phyloP scores from a whole-genome alignment of 2,888 invertebrate species.

The Trissolcus japonicus region DNA sequence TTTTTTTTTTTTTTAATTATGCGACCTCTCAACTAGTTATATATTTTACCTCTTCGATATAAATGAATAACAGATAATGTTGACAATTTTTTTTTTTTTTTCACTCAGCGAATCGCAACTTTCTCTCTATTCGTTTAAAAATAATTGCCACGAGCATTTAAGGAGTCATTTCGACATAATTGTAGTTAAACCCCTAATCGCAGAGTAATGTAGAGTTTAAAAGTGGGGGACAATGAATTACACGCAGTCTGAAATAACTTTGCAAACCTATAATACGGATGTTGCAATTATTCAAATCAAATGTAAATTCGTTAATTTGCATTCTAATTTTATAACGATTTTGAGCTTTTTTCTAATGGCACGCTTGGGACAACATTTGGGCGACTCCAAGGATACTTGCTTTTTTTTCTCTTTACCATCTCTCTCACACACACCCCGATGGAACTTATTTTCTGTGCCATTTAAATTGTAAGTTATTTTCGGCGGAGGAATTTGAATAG shows the following conservation, averaged over 20 bases:
- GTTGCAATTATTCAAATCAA: slow-evolving; percentile 34
- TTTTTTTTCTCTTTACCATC: background rate
- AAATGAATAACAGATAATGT: background rate
- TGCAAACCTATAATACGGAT: slow-evolving; percentile 22
- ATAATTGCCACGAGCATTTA: slow-evolving; percentile 28
- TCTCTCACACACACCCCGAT: too few relatives aligned
- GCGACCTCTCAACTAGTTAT: slow-evolving; percentile 21
- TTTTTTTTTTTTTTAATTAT: slow-evolving; percentile 25
- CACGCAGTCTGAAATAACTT: slow-evolving; percentile 34
- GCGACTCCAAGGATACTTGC: background rate
- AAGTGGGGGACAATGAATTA: slow-evolving; percentile 36
- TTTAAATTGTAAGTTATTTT: slow-evolving; percentile 2
- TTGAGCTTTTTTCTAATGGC: slow-evolving; percentile 23
- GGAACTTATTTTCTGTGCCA: too few relatives aligned
- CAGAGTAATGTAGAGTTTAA: slow-evolving; percentile 25
- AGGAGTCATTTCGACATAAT: slow-evolving; percentile 26
- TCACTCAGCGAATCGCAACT: slow-evolving; percentile 7
- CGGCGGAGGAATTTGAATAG: background rate
- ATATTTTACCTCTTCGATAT: too few relatives aligned
- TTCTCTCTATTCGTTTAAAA: slow-evolving; percentile 48
- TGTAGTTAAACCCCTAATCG: slow-evolving; percentile 45
- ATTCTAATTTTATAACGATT: slow-evolving; percentile 37
- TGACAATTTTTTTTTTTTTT: background rate
- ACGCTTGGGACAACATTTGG: slow-evolving; percentile 19
- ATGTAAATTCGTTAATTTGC: slow-evolving; percentile 43